Conservation (phyloP, 2,888 invertebrate genomes). For the Leptinotarsa peninsularis region DNA sequence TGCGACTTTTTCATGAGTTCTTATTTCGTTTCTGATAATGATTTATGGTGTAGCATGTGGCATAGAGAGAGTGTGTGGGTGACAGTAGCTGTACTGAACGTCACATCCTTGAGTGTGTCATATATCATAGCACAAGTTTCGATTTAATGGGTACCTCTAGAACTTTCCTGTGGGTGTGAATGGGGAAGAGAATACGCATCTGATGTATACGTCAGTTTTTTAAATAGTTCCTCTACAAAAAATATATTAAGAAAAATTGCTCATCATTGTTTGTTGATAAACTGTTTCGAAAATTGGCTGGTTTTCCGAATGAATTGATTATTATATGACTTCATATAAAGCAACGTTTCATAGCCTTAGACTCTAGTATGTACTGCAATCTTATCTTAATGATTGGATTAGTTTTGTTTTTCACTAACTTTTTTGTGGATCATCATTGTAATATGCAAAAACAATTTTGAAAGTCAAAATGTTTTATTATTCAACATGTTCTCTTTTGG, state of each 20-base stretch:
- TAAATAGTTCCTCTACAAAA: background rate
- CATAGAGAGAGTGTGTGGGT: conserved; percentile 8
- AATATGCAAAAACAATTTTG: too few relatives aligned
- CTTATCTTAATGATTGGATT: too few relatives aligned
- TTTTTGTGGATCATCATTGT: too few relatives aligned
- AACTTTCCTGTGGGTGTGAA: background rate
- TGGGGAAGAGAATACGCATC: background rate
- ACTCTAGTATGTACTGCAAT: too few relatives aligned
- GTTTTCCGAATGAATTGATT: background rate
- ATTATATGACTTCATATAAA: too few relatives aligned
- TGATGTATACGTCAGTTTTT: background rate
- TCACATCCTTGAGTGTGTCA: conserved; percentile 11
- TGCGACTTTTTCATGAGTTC: background rate
- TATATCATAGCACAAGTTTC: conserved; percentile 11
- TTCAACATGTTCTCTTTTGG: too few relatives aligned
- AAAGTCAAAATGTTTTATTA: too few relatives aligned
- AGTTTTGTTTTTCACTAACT: too few relatives aligned
- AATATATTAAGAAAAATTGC: background rate
- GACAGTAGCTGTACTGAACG: conserved; percentile 11
- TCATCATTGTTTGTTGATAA: background rate
- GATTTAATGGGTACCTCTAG: background rate
- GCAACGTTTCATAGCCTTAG: too few relatives aligned
- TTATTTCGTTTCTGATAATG: conserved; percentile 1
- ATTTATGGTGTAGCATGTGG: conserved; percentile 9
- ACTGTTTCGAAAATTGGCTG: background rate